Percentiles rank a stretch among this genome's conserved stretches.
phyloP scores from a whole-genome alignment of 1,140 invertebrate genomes.

The Drosophila parabipectinata region DNA sequence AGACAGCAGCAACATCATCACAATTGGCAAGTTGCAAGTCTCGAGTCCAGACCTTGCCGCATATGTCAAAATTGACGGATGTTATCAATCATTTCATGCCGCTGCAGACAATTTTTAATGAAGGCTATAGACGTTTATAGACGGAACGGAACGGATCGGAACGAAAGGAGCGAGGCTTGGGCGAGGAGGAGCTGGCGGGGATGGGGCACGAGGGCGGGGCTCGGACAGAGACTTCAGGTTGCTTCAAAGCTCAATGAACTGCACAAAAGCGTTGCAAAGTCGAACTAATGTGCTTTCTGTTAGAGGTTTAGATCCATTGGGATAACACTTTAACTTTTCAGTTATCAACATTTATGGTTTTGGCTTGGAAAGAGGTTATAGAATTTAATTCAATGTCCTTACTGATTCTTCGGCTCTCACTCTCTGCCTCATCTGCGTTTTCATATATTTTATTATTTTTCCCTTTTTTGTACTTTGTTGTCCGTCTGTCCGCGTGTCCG shows the following conservation, averaged over 20 bases:
- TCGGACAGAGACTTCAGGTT: not conserved
- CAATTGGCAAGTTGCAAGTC: constrained; percentile 23
- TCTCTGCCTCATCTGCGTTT: constrained; percentile 10
- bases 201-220: not conserved
- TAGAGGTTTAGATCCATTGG: not conserved
- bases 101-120: constrained; percentile 81
- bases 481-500: constrained; percentile 13
- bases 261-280: constrained; percentile 1
- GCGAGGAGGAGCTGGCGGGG: not conserved
- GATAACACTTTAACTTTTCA: too few relatives aligned
- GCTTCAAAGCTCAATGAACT: constrained; percentile 48
- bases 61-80: constrained; percentile 83
- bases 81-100: constrained; percentile 83
- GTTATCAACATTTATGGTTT: too few relatives aligned
- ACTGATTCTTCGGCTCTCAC: constrained; percentile 7
- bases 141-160: constrained; percentile 39
- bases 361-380: too few relatives aligned
- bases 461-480: not conserved
- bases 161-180: not conserved
- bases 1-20: constrained; percentile 14
- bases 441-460: not conserved
- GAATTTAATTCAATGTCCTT: too few relatives aligned
- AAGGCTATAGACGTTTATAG: constrained; percentile 80
- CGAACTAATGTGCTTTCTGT: not conserved
- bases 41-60: constrained; percentile 58